Conservation (phyloP, 2,113 vertebrate species). For the Periophthalmodon schlosseri region DNA sequence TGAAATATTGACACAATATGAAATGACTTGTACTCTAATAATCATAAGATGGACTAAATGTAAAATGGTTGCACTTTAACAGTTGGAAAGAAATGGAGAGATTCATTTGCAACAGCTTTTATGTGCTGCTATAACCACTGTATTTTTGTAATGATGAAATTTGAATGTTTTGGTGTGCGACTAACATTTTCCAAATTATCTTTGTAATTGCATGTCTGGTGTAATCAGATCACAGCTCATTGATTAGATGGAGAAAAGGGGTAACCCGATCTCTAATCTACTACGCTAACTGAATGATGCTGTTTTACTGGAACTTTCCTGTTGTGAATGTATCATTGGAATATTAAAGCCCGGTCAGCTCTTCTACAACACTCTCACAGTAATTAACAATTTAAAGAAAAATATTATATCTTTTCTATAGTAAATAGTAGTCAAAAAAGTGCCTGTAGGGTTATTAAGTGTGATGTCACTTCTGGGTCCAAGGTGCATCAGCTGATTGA, state of each 20-base stretch:
- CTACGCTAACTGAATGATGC: constrained; percentile 53
- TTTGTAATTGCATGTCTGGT: constrained; percentile 52
- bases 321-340: neutral
- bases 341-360: constrained; percentile 3
- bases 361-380: neutral
- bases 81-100: constrained; percentile 50
- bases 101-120: constrained; percentile 37
- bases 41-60: constrained; percentile 5
- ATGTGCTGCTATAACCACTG: constrained; percentile 22
- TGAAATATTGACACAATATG: neutral
- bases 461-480: too few relatives aligned
- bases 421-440: too few relatives aligned
- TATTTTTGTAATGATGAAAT: constrained; percentile 39
- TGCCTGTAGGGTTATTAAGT: too few relatives aligned
- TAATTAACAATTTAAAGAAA: too few relatives aligned
- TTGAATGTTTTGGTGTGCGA: constrained; percentile 41
- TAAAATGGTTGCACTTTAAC: constrained; percentile 26
- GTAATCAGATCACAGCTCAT: constrained; percentile 58
- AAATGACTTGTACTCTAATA: neutral
- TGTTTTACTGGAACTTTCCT: constrained; percentile 35
- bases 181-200: constrained; percentile 47
- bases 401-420: too few relatives aligned
- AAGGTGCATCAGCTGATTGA: too few relatives aligned
- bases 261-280: constrained; percentile 52
- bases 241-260: constrained; percentile 58